Evolutionary conservation across 1,140 invertebrate genomes (phyloP).

Genomic region (Drosophila pruinosa): DNA sequence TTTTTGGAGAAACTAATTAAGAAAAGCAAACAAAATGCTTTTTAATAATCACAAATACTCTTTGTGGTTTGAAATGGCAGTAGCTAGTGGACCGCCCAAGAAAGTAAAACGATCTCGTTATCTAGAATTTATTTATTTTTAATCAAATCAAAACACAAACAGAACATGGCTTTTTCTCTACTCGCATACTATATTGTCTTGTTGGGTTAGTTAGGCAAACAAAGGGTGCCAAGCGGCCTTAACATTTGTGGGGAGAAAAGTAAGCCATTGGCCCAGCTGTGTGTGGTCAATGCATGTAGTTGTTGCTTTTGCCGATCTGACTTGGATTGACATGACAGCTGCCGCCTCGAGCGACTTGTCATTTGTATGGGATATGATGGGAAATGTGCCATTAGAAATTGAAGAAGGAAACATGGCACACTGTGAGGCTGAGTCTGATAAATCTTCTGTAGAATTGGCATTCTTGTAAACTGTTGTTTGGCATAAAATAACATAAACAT

Average conservation of each 20-base stretch:
- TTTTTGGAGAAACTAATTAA: slow-evolving; percentile 5
- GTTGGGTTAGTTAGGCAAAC: slow-evolving; percentile 40
- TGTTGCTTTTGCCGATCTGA: slow-evolving; percentile 8
- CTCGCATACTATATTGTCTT: slow-evolving; percentile 17
- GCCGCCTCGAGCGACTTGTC: slow-evolving; percentile 29
- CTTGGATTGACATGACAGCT: slow-evolving; percentile 39
- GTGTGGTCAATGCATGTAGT: slow-evolving; percentile 19
- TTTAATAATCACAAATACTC: slow-evolving; percentile 44
- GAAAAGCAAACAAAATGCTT: slow-evolving; percentile 41
- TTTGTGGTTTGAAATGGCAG: slow-evolving; percentile 16
- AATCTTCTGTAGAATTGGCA: slow-evolving; percentile 6
- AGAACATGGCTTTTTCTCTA: slow-evolving; percentile 29
- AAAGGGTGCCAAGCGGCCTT: slow-evolving; percentile 35
- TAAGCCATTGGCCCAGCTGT: slow-evolving; percentile 3
- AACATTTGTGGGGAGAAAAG: background rate
- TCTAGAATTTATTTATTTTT: slow-evolving; percentile 64
- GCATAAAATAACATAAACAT: background rate
- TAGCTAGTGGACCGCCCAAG: background rate
- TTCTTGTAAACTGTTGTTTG: background rate
- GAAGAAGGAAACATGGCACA: background rate
- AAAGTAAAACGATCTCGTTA: slow-evolving; percentile 57
- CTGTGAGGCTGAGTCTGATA: background rate
- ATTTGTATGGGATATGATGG: slow-evolving; percentile 17
- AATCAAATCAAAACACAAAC: slow-evolving; percentile 54
- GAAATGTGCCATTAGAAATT: slow-evolving; percentile 12